Percentiles rank a stretch among this genome's conserved stretches.
Evolutionary conservation across 1,140 invertebrate genomes (phyloP).

Genomic region (Drosophila ironensis): DNA sequence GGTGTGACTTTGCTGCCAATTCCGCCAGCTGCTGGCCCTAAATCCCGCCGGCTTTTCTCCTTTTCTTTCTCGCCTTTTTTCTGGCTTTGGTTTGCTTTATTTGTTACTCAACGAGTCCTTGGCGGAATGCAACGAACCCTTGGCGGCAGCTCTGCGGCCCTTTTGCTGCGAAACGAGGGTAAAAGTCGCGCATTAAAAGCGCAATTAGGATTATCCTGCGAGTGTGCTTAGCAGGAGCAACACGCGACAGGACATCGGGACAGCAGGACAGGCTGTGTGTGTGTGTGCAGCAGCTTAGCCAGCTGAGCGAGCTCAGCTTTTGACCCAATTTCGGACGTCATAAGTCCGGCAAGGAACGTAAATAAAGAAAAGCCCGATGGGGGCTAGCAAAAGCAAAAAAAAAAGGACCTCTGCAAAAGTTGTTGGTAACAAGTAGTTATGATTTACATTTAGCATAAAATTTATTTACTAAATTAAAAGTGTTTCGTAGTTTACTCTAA

Average conservation of each 20-base stretch:
- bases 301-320: constrained; percentile 43
- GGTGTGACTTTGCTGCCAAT: constrained; percentile 33
- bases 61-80: too few relatives aligned
- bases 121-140: constrained; percentile 62
- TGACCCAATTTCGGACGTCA: constrained; percentile 56
- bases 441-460: too few relatives aligned
- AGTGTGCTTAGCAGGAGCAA: constrained; percentile 47
- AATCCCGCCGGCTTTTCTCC: constrained; percentile 3
- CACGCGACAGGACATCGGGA: constrained; percentile 1
- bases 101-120: constrained; percentile 36
- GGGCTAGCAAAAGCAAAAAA: not conserved
- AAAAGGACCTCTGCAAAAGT: not conserved
- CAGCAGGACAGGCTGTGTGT: too few relatives aligned
- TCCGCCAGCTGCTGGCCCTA: constrained; percentile 31
- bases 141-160: constrained; percentile 3
- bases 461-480: too few relatives aligned
- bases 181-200: constrained; percentile 16
- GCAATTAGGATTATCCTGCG: constrained; percentile 64
- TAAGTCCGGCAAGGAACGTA: constrained; percentile 4
- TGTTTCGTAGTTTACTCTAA: too few relatives aligned
- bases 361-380: constrained; percentile 4
- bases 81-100: constrained; percentile 18
- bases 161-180: not conserved
- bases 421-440: too few relatives aligned
- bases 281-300: constrained; percentile 12